Evolutionary conservation across 2,888 invertebrate genomes (phyloP).

Genomic region (Ophion obscuratus): DNA sequence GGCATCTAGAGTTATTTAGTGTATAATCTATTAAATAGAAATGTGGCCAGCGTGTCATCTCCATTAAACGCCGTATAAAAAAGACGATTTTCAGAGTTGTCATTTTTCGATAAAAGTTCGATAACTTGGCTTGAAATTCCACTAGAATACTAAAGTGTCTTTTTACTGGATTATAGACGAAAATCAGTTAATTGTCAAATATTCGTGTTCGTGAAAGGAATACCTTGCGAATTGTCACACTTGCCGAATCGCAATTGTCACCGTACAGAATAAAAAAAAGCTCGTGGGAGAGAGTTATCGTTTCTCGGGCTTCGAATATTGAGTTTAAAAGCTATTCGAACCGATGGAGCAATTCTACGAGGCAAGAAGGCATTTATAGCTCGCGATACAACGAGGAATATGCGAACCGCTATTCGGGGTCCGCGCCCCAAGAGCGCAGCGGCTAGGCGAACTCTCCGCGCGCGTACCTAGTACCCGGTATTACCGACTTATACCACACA

Average conservation of each 20-base stretch:
- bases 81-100: too few relatives aligned
- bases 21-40: too few relatives aligned
- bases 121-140: too few relatives aligned
- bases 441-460: constrained; percentile 70
- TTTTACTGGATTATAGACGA: too few relatives aligned
- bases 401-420: constrained; percentile 81
- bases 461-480: constrained; percentile 81
- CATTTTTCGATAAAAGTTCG: too few relatives aligned
- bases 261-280: neutral
- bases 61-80: too few relatives aligned
- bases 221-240: neutral
- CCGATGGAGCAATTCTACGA: constrained; percentile 6
- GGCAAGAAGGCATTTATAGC: constrained; percentile 8
- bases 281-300: neutral
- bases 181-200: too few relatives aligned
- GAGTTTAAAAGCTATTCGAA: neutral
- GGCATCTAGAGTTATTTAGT: too few relatives aligned
- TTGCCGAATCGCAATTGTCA: neutral
- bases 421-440: constrained; percentile 48
- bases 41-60: too few relatives aligned
- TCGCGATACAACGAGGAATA: constrained; percentile 78
- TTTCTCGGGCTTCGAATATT: neutral
- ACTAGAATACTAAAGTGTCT: too few relatives aligned
- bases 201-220: too few relatives aligned
- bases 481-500: constrained; percentile 77